Evolutionary conservation across 2,797 vertebrate genomes (phyloP), one percentile per base, ranked within the genome.

Genomic region (Protonibea diacanthus): DNA sequence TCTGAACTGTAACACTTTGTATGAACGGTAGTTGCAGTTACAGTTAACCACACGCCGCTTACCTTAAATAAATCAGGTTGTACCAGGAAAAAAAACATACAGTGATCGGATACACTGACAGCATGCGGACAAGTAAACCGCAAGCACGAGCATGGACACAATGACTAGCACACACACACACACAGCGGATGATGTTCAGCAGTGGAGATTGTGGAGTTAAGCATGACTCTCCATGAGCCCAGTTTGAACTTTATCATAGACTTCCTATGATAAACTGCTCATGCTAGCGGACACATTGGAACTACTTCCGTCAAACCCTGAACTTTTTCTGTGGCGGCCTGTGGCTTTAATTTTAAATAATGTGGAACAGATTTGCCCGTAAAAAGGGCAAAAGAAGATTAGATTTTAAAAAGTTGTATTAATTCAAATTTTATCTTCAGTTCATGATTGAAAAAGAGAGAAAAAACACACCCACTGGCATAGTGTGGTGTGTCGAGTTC

Each of bases 71-170:
- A 80, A 86, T 78, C 73, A 80, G 33, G 61, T 62, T 74, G 44
- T 42, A 78, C 86, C 48, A 27, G 40, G 86, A 87, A 83, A 88
- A 88, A 65, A 80, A 9, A 66, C 25, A 44, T 42, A 14, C 47
- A 76, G 44, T 9, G 38, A 51, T 21, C 21, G 18, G 29, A 52
- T 14, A 66, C 17, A 71, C 13, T 27, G 56, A 66, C 2, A 40
- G 27, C 81, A 78, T 96, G 92, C 95, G 89, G 83, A 91, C 42
- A 17, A 72, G 33, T 44, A 42, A 45, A 77, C 17, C 51, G 74
- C 55, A 79, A 61, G 42, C 70, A 76, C 29, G 45, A 82, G 74
- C 85, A 79, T 12, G 12, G 18, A 78, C 21, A 66, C 84, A 85
- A 51, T 82, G 53, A 64, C 53, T 63, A 25, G 63, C 21, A 84